Evolutionary conservation across 2,113 vertebrate species (phyloP).

Genomic region (Ailuropoda melanoleuca): DNA sequence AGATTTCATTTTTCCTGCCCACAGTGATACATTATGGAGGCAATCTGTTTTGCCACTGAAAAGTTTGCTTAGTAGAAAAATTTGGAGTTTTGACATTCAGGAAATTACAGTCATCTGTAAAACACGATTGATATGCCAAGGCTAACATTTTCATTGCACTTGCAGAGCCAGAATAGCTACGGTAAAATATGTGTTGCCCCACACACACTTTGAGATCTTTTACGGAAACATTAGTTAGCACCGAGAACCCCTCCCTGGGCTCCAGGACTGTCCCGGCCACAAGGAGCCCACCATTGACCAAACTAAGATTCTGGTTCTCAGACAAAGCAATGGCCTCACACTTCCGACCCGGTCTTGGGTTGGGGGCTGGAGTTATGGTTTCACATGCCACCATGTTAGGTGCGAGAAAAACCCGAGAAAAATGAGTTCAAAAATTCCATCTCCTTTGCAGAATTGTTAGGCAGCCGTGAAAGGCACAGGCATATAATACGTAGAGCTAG

Average conservation of each 20-base stretch:
- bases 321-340: background rate
- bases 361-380: background rate
- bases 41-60: constrained; percentile 89
- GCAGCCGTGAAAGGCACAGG: background rate
- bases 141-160: constrained; percentile 87
- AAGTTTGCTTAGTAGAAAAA: constrained; percentile 89
- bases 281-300: background rate
- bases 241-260: background rate
- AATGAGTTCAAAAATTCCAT: background rate
- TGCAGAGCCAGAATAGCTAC: constrained; percentile 81
- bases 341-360: background rate
- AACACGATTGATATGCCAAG: constrained; percentile 84
- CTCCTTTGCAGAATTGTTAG: background rate
- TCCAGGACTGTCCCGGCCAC: background rate
- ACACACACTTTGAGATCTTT: constrained; percentile 70
- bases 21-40: constrained; percentile 87
- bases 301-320: background rate
- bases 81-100: constrained; percentile 88
- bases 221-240: constrained; percentile 77
- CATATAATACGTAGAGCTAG: background rate
- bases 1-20: constrained; percentile 88
- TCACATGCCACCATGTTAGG: fast-evolving
- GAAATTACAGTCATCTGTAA: constrained; percentile 91
- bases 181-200: constrained; percentile 81
- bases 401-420: background rate